Evolutionary conservation across 1,140 invertebrate genomes (phyloP).

Genomic region (Aphis gossypii): DNA sequence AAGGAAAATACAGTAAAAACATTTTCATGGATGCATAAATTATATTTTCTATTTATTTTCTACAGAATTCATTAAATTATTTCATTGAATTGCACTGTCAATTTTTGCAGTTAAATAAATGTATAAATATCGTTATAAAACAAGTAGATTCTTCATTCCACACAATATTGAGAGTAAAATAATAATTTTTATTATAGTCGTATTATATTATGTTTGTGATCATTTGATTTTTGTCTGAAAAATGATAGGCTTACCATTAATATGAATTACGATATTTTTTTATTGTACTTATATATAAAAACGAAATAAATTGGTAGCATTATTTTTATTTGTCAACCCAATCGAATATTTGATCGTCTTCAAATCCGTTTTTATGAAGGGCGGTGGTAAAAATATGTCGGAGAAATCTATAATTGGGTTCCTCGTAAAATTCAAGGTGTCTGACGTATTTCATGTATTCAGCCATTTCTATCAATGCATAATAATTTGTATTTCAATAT

Average conservation of each 20-base stretch:
- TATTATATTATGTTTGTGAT: neutral
- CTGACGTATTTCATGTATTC: constrained; percentile 97
- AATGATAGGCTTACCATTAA: neutral
- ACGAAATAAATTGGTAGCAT: neutral
- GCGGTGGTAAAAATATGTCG: constrained; percentile 93
- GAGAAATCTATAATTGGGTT: constrained; percentile 98
- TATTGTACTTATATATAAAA: neutral
- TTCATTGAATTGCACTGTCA: neutral
- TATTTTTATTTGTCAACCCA: constrained; percentile 83
- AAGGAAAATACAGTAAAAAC: neutral
- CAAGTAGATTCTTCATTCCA: neutral
- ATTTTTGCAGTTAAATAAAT: neutral
- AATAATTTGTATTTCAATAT: neutral
- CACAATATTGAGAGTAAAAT: neutral
- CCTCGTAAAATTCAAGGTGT: constrained; percentile 98
- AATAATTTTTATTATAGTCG: neutral
- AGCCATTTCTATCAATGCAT: constrained; percentile 76
- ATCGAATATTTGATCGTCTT: constrained; percentile 96
- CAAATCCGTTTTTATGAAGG: constrained; percentile 89
- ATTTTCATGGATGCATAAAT: neutral
- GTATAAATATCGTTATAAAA: neutral
- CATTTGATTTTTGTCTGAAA: neutral
- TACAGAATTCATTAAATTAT: neutral
- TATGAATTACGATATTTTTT: neutral
- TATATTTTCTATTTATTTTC: neutral